Percentiles rank a stretch among this genome's conserved stretches.
These are phyloP conservation scores for Pseudolaguvia tuberculata DNA, from an alignment of 2,113 vertebrate genomes.

Conservation along the genomic window DNA sequence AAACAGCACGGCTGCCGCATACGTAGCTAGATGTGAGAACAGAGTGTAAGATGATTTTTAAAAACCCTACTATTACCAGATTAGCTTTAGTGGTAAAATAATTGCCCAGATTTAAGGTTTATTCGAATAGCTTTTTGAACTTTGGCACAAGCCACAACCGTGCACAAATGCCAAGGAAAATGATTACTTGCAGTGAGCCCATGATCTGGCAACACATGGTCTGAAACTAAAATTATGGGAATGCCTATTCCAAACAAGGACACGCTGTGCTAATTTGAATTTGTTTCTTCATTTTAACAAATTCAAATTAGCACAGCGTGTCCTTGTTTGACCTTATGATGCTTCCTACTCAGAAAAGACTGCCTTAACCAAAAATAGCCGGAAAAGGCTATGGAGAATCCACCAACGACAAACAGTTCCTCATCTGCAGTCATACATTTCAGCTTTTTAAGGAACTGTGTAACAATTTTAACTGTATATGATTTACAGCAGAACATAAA, in stretches of 20 bases:
- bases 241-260: not conserved
- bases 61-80: not conserved
- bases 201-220: not conserved
- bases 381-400: not conserved
- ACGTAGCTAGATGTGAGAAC: slow-evolving; percentile 75
- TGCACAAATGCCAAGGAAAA: too few relatives aligned
- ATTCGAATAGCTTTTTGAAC: too few relatives aligned
- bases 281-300: not conserved
- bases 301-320: too few relatives aligned
- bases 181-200: not conserved
- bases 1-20: slow-evolving; percentile 94
- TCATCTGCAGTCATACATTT: not conserved
- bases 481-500: too few relatives aligned
- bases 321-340: not conserved
- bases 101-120: not conserved
- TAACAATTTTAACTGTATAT: too few relatives aligned
- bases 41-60: not conserved
- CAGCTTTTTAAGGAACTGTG: not conserved
- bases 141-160: too few relatives aligned
- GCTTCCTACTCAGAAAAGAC: not conserved
- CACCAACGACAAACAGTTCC: not conserved
- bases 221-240: not conserved
- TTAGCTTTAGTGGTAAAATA: not conserved
- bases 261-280: not conserved
- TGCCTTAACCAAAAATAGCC: slow-evolving; percentile 3